Conservation (phyloP, 2,797 vertebrate genomes). For the Mareca penelope region DNA sequence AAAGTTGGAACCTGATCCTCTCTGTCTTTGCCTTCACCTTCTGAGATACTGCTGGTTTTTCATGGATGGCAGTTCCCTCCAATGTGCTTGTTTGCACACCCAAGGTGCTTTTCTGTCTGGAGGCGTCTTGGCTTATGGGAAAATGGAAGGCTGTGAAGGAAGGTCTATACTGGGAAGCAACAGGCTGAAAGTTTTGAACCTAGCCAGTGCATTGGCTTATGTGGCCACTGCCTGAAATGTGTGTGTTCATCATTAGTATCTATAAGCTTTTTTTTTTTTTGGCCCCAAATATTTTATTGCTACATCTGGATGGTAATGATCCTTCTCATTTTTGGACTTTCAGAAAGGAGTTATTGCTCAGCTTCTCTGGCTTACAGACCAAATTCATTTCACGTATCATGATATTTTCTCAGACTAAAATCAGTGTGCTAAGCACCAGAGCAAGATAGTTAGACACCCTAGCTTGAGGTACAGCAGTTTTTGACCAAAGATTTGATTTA, state of each 20-base stretch:
- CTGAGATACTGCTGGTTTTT: neutral
- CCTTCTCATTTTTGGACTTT: neutral
- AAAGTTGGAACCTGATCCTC: fast-evolving
- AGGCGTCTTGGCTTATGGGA: neutral
- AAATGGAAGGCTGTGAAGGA: neutral
- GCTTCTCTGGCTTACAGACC: neutral
- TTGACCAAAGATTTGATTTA: neutral
- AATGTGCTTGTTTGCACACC: fast-evolving
- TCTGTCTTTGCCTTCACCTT: neutral
- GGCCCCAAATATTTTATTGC: neutral
- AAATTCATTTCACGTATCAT: neutral
- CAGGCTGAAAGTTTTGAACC: neutral
- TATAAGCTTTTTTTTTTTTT: neutral
- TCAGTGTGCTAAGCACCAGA: neutral
- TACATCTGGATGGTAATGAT: neutral
- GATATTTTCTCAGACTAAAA: neutral
- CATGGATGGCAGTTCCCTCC: fast-evolving
- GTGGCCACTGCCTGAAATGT: neutral
- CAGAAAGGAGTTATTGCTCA: neutral
- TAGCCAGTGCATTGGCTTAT: neutral
- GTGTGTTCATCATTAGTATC: neutral
- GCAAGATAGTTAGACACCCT: neutral
- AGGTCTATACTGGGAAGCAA: neutral
- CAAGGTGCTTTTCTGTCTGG: neutral
- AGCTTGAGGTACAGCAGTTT: neutral